phyloP scores from a whole-genome alignment of 2,888 invertebrate genomes.

The Dolomedes plantarius region DNA sequence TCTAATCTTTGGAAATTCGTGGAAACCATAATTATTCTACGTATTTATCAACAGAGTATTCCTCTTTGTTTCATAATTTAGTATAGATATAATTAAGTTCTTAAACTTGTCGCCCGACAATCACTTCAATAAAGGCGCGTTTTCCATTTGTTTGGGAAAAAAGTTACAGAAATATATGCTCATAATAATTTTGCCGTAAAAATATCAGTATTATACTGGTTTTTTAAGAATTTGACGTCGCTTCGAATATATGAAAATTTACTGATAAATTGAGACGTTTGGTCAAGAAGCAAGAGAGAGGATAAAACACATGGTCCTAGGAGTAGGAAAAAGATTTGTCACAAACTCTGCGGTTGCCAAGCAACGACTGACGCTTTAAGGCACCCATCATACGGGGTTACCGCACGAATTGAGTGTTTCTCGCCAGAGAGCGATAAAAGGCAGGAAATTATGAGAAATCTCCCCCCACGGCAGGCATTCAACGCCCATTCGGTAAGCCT shows the following conservation, averaged over 20 bases:
- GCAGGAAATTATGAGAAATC: neutral
- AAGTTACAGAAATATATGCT: neutral
- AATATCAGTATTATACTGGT: neutral
- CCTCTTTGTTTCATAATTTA: neutral
- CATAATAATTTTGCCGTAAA: neutral
- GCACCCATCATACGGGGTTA: constrained; percentile 46
- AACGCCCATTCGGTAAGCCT: neutral
- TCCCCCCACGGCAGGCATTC: neutral
- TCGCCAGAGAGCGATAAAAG: constrained; percentile 43
- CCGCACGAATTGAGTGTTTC: constrained; percentile 1
- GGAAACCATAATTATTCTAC: neutral
- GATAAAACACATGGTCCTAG: neutral
- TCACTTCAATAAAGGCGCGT: neutral
- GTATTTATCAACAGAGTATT: neutral
- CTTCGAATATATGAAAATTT: neutral
- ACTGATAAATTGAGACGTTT: neutral
- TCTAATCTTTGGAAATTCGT: neutral
- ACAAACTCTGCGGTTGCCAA: constrained; percentile 64
- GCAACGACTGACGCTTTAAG: constrained; percentile 61
- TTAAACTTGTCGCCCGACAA: neutral
- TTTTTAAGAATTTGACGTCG: too few species aligned
- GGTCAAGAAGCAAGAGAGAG: neutral
- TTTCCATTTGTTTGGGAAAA: neutral
- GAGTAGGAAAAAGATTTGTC: neutral
- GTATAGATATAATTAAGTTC: neutral